Evolutionary conservation across 2,797 vertebrate species (phyloP).

Genomic region (Coccyzus lansbergi): DNA sequence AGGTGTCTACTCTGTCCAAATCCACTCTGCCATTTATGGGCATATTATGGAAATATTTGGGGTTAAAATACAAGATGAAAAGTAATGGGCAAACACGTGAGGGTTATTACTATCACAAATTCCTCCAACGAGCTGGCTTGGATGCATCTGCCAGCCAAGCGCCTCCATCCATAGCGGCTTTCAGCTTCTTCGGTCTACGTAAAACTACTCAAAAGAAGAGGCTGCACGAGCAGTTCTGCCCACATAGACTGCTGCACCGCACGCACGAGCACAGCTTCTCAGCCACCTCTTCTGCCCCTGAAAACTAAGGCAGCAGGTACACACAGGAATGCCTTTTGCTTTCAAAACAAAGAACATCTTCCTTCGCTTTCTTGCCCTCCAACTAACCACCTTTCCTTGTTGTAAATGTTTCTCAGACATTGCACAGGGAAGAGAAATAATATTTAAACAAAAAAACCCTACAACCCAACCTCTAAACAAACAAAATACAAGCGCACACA

Average conservation of each 20-base stretch:
- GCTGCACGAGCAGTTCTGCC: background rate
- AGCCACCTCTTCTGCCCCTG: background rate
- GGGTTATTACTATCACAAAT: background rate
- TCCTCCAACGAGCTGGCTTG: background rate
- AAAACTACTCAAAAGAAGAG: background rate
- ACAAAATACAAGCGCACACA: background rate
- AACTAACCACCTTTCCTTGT: background rate
- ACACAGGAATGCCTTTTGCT: background rate
- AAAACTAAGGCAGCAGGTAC: background rate
- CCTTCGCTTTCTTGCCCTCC: background rate
- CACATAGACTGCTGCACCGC: background rate
- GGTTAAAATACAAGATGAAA: constrained; percentile 17
- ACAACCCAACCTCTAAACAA: background rate
- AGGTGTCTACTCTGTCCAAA: background rate
- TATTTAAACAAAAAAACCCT: background rate
- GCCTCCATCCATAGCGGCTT: background rate
- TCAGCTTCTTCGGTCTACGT: background rate
- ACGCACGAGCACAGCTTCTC: fast-evolving
- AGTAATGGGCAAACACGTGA: background rate
- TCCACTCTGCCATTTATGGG: background rate
- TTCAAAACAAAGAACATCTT: background rate
- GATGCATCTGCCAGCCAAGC: background rate
- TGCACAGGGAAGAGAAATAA: background rate
- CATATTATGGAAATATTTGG: constrained; percentile 9
- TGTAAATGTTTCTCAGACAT: background rate